phyloP scores from a whole-genome alignment of 2,797 vertebrate genomes.

The Helarctos malayanus region DNA sequence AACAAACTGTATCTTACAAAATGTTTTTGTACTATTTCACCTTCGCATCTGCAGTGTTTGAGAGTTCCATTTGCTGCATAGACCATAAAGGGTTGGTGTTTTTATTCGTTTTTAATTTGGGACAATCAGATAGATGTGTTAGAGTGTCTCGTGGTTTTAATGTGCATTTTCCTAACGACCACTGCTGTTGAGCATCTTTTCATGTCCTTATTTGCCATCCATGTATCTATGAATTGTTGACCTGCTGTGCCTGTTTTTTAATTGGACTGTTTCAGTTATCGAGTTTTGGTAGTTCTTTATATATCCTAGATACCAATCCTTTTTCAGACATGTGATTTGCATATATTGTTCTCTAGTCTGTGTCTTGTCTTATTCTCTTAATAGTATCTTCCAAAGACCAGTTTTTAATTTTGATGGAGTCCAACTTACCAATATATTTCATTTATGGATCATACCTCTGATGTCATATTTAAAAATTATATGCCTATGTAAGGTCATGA shows the following conservation, averaged over 20 bases:
- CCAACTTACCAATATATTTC: background rate
- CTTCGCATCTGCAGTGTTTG: background rate
- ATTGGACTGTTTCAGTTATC: background rate
- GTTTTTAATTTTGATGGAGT: background rate
- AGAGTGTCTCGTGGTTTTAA: background rate
- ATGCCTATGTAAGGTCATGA: background rate
- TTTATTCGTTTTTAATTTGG: background rate
- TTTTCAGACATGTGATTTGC: background rate
- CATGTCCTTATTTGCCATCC: background rate
- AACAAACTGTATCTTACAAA: background rate
- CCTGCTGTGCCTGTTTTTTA: background rate
- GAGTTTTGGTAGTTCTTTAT: background rate
- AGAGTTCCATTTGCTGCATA: background rate
- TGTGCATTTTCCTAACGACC: background rate
- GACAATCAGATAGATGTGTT: background rate
- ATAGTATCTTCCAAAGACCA: background rate
- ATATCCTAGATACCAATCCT: background rate
- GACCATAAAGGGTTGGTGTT: background rate
- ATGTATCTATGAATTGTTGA: background rate
- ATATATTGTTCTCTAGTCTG: background rate
- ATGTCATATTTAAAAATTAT: background rate
- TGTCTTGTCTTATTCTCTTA: background rate
- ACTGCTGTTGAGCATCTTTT: background rate
- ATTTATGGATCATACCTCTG: background rate
- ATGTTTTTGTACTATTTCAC: background rate